Evolutionary conservation across 2,113 vertebrate species (phyloP).

Genomic region (Galemys pyrenaicus): DNA sequence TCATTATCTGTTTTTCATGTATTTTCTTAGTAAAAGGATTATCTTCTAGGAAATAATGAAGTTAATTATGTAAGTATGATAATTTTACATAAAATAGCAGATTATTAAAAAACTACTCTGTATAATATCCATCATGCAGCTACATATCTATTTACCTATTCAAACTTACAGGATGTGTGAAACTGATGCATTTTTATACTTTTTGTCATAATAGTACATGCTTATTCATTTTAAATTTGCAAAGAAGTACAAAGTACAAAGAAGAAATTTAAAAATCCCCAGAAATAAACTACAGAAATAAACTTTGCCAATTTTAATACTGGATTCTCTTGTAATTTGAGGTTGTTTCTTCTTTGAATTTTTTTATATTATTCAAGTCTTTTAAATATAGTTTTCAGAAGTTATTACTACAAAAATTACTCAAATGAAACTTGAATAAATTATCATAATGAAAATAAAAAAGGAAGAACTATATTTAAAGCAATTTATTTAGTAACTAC

Average conservation of each 20-base stretch:
- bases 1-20: no score
- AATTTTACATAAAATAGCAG: neutral
- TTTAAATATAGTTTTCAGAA: neutral
- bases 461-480: neutral
- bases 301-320: neutral
- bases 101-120: no score
- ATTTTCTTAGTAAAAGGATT: no score
- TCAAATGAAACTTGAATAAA: neutral
- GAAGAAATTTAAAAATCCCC: neutral
- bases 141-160: neutral
- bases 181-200: neutral
- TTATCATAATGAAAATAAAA: neutral
- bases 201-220: neutral
- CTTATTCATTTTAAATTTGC: neutral
- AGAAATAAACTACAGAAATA: neutral
- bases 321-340: neutral
- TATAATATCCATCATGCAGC: no score
- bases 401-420: neutral
- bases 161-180: neutral
- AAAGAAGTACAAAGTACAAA: conserved; percentile 1
- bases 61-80: neutral
- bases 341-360: neutral
- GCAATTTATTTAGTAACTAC: neutral
- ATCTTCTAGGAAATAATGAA: neutral
- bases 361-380: neutral